Percentiles rank a stretch among this genome's conserved stretches.
Evolutionary conservation across 2,113 vertebrate species (phyloP).

Genomic region (Lonchura striata): DNA sequence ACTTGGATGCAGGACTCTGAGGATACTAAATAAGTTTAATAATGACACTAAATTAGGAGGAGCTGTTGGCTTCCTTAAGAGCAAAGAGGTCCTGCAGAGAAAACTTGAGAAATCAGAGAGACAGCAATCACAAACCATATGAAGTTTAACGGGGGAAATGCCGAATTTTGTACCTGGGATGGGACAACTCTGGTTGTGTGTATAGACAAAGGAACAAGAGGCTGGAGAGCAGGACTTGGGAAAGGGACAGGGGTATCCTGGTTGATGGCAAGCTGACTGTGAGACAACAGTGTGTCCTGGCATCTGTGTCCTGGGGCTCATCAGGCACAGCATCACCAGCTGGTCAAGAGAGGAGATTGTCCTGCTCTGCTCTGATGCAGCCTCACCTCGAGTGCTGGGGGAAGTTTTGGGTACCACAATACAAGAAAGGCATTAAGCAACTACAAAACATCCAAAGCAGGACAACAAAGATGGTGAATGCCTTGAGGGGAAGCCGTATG

Average conservation of each 20-base stretch:
- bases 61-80: not conserved
- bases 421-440: not conserved
- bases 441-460: not conserved
- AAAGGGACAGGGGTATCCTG: not conserved
- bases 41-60: not conserved
- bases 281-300: not conserved
- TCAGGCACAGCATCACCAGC: not conserved
- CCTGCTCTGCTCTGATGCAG: accelerated
- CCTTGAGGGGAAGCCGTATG: accelerated
- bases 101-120: not conserved
- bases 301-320: not conserved
- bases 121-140: not conserved
- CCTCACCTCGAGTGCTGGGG: accelerated
- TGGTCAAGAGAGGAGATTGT: not conserved
- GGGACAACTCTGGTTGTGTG: not conserved
- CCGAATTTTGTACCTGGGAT: not conserved
- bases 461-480: not conserved
- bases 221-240: not conserved
- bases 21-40: not conserved
- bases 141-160: not conserved
- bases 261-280: not conserved
- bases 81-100: not conserved
- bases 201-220: not conserved
- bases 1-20: not conserved
- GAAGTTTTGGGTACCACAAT: not conserved